A percentile compares a stretch with the other conserved stretches of the same genome.
phyloP scores from a whole-genome alignment of 2,113 vertebrate species.

The Pangasianodon gigas region DNA sequence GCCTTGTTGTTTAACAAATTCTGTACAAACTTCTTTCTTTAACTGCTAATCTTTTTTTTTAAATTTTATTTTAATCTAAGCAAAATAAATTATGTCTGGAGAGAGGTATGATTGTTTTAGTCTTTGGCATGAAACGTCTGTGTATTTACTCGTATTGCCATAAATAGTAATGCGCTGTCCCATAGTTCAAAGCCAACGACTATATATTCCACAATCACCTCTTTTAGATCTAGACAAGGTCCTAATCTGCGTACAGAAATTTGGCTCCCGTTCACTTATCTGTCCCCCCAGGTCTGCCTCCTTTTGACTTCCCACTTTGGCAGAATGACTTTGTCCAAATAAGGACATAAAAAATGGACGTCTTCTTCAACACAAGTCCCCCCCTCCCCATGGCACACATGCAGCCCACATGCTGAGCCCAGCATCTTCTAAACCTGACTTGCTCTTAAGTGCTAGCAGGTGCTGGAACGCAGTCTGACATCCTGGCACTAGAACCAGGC shows the following conservation, averaged over 20 bases:
- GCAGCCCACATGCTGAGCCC: slow-evolving; percentile 68
- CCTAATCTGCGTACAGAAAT: not conserved
- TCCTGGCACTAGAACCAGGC: slow-evolving; percentile 56
- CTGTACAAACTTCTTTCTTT: not conserved
- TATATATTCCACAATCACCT: slow-evolving; percentile 16
- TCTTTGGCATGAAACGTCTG: not conserved
- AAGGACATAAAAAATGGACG: slow-evolving; percentile 60
- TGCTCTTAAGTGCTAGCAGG: slow-evolving; percentile 77
- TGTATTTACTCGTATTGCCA: not conserved
- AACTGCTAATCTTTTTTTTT: not conserved
- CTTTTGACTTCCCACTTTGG: slow-evolving; percentile 24
- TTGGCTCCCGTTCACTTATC: not conserved
- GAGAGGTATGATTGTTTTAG: slow-evolving; percentile 5
- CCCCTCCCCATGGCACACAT: slow-evolving; percentile 58
- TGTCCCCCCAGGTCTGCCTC: slow-evolving; percentile 12
- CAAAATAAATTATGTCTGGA: slow-evolving; percentile 16
- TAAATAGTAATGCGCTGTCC: slow-evolving; percentile 4
- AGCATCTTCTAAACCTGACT: slow-evolving; percentile 32
- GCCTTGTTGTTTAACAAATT: not conserved
- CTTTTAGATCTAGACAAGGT: slow-evolving; percentile 1
- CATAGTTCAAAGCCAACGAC: not conserved
- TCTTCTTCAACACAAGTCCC: not conserved
- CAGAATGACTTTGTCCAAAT: slow-evolving; percentile 62
- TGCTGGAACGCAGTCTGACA: slow-evolving; percentile 69
- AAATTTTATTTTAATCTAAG: not conserved